phyloP scores from a whole-genome alignment of 2,797 vertebrate species.

The Meda fulgida region DNA sequence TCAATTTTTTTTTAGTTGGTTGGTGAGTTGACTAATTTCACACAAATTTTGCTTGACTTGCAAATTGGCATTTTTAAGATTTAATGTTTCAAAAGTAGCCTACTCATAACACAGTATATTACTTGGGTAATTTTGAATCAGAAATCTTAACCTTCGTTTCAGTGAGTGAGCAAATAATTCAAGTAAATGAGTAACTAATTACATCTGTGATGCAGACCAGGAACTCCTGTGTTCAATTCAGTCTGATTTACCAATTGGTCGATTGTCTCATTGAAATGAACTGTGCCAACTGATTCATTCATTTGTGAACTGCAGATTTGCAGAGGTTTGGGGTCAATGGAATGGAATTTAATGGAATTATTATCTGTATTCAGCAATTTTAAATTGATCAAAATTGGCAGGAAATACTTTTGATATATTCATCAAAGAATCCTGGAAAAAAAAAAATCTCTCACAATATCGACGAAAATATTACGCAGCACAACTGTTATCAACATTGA shows the following conservation, averaged over 20 bases:
- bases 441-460: background rate
- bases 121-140: background rate
- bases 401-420: background rate
- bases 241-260: background rate
- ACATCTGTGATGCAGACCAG: background rate
- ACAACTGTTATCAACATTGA: background rate
- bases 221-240: background rate
- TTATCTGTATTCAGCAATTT: too few species aligned
- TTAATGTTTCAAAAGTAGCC: background rate
- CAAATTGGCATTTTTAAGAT: background rate
- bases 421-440: background rate
- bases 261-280: background rate
- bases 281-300: background rate
- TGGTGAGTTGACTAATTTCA: background rate
- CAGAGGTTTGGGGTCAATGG: too few species aligned
- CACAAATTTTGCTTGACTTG: background rate
- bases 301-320: background rate
- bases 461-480: background rate
- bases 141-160: background rate
- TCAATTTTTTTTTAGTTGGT: background rate
- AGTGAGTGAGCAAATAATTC: background rate
- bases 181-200: background rate
- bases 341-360: too few species aligned
- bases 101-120: background rate
- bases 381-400: too few species aligned